A percentile compares a stretch with the other conserved stretches of the same genome.
Conservation (phyloP, 2,888 invertebrate species). For the Acanthosepion pharaonis region DNA sequence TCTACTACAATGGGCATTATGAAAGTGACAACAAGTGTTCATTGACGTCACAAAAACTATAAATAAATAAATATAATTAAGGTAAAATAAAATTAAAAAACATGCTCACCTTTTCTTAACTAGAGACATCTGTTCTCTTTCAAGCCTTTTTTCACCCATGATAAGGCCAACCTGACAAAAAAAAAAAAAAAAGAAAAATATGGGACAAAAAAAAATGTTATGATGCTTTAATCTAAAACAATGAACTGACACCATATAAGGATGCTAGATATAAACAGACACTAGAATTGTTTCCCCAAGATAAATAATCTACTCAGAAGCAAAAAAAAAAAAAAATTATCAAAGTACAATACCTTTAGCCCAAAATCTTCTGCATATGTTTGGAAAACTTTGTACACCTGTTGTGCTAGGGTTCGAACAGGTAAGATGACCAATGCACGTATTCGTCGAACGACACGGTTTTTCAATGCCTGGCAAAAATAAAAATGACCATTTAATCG, state of each 20-base stretch:
- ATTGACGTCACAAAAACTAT: too few relatives aligned
- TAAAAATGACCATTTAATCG: not conserved
- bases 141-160: constrained; percentile 80
- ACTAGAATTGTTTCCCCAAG: too few relatives aligned
- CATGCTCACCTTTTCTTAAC: constrained; percentile 67
- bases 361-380: constrained; percentile 76
- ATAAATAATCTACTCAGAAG: not conserved
- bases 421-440: constrained; percentile 93
- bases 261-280: too few relatives aligned
- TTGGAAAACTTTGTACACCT: constrained; percentile 87
- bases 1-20: too few relatives aligned
- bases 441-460: constrained; percentile 78
- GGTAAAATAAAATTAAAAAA: not conserved
- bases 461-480: constrained; percentile 78
- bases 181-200: not conserved
- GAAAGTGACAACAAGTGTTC: too few relatives aligned
- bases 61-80: not conserved
- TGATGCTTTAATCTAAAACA: not conserved
- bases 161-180: constrained; percentile 78
- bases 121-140: constrained; percentile 71
- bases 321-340: too few relatives aligned
- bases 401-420: constrained; percentile 90
- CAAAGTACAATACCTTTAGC: constrained; percentile 78
- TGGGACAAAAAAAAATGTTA: not conserved
- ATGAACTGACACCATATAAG: too few relatives aligned